Evolutionary conservation across 2,113 vertebrate genomes (phyloP).

Genomic region (Chlorodrepanis virens): DNA sequence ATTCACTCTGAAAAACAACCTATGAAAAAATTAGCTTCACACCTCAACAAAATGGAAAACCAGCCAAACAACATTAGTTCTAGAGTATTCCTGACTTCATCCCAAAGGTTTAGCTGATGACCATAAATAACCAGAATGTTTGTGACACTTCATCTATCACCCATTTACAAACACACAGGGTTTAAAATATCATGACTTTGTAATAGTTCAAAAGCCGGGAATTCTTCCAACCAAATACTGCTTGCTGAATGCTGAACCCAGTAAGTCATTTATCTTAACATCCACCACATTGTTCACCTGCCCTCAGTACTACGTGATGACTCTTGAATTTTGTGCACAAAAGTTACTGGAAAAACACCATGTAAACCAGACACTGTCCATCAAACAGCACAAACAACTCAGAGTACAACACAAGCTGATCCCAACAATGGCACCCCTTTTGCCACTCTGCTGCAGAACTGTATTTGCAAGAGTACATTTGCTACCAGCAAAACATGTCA

Average conservation of each 20-base stretch:
- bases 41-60: not conserved
- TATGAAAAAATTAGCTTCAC: constrained; percentile 4
- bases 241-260: constrained; percentile 11
- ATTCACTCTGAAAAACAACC: not conserved
- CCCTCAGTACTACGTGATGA: not conserved
- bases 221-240: constrained; percentile 19
- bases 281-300: not conserved
- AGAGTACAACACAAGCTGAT: not conserved
- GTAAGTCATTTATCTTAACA: constrained; percentile 12
- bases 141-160: constrained; percentile 14
- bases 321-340: not conserved
- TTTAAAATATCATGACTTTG: constrained; percentile 22
- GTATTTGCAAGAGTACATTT: not conserved
- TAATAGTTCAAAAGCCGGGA: constrained; percentile 7
- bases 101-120: not conserved
- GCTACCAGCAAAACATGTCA: not conserved
- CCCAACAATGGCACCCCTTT: not conserved
- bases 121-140: constrained; percentile 5
- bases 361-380: not conserved
- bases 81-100: not conserved
- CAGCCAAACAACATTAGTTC: not conserved
- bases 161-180: not conserved
- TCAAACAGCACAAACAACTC: not conserved
- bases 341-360: not conserved
- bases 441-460: not conserved